phyloP scores from a whole-genome alignment of 2,797 vertebrate species.

The Somateria mollissima region DNA sequence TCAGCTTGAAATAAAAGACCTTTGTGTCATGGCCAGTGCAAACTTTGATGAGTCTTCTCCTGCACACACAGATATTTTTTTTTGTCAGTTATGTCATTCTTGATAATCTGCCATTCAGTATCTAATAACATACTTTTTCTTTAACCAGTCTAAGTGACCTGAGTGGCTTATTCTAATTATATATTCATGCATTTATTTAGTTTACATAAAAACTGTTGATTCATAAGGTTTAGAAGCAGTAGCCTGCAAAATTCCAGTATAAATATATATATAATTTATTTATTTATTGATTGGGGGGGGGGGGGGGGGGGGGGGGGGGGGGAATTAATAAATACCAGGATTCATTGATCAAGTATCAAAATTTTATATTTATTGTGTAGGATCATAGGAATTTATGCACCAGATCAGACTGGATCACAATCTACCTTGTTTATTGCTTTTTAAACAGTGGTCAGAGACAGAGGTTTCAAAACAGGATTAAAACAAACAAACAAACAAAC shows the following conservation, averaged over 20 bases:
- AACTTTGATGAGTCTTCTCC: accelerated
- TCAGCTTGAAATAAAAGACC: not conserved
- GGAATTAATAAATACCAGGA: not conserved
- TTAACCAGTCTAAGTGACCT: not conserved
- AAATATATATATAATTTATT: not conserved
- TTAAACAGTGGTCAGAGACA: not conserved
- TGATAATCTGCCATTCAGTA: not conserved
- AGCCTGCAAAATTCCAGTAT: not conserved
- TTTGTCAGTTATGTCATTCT: not conserved
- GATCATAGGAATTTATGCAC: not conserved
- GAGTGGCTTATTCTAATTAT: not conserved
- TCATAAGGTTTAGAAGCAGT: not conserved
- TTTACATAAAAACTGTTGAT: not conserved
- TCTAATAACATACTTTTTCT: not conserved
- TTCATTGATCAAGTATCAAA: not conserved
- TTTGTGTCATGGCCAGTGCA: not conserved
- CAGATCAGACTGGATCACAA: not conserved
- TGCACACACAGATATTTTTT: not conserved
- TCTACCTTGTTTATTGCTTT: not conserved
- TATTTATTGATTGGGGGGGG: not conserved
- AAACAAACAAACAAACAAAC: not conserved
- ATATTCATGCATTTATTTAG: not conserved
- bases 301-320: not conserved
- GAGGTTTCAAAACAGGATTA: not conserved
- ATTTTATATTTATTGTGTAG: not conserved